phyloP scores from a whole-genome alignment of 2,113 vertebrate species.

The Hippopotamus amphibius region DNA sequence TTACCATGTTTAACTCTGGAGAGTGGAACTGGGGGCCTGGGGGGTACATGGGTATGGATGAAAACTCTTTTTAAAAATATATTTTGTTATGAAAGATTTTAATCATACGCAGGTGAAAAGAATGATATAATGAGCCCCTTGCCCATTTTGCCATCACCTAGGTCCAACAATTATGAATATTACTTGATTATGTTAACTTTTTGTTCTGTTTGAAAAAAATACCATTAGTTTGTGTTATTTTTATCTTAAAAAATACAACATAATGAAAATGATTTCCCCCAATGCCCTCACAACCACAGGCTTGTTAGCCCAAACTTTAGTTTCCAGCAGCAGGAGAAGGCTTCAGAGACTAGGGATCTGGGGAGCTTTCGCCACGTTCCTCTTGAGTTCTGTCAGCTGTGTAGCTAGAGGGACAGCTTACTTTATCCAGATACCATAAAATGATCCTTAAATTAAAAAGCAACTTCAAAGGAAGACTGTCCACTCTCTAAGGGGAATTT shows the following conservation, averaged over 20 bases:
- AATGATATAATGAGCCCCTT: background rate
- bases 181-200: background rate
- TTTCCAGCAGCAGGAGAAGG: background rate
- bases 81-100: background rate
- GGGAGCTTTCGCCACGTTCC: background rate
- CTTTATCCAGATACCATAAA: background rate
- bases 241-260: background rate
- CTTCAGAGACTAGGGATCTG: background rate
- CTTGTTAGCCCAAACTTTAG: background rate
- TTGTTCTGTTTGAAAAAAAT: slow-evolving; percentile 26
- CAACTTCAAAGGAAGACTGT: slow-evolving; percentile 57
- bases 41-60: background rate
- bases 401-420: background rate
- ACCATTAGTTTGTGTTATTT: background rate
- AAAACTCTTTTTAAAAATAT: background rate
- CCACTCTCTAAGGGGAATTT: background rate
- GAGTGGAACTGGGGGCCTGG: background rate
- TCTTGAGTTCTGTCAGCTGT: background rate
- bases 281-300: background rate
- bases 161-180: background rate
- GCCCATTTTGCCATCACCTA: background rate
- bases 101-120: background rate
- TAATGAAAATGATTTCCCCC: background rate
- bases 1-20: background rate
- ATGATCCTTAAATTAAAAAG: background rate